These are phyloP conservation scores for Latrodectus hesperus DNA, from an alignment of 2,888 invertebrate genomes.

Conservation along the genomic window DNA sequence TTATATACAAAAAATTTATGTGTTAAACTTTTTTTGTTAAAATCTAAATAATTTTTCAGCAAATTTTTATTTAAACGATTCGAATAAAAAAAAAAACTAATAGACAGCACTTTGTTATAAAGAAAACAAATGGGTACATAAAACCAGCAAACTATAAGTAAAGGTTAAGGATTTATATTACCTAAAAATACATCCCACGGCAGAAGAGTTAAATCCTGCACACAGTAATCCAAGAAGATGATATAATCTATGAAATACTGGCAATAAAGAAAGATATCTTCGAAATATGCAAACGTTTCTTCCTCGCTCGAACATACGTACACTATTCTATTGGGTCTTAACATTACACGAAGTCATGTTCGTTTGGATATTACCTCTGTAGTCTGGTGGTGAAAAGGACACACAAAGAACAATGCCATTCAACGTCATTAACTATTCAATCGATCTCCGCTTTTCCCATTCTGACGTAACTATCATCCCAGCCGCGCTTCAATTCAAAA, in stretches of 20 bases:
- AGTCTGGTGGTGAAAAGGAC: not conserved
- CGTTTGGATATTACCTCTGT: no score
- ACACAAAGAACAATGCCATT: not conserved
- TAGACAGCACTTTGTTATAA: no score
- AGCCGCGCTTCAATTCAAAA: no score
- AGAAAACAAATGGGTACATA: no score
- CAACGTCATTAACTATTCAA: not conserved
- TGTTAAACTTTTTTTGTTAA: no score
- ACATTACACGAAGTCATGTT: slow-evolving; percentile 45
- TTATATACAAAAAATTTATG: no score
- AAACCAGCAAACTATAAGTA: no score
- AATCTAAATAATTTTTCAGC: no score
- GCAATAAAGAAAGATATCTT: slow-evolving; percentile 42
- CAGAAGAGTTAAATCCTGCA: slow-evolving; percentile 49
- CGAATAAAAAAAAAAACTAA: no score
- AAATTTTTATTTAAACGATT: no score
- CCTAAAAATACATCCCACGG: slow-evolving; percentile 63
- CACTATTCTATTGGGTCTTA: slow-evolving; percentile 48
- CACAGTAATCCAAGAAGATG: slow-evolving; percentile 53
- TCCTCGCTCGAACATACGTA: slow-evolving; percentile 57
- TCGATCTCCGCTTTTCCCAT: no score
- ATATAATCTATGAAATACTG: slow-evolving; percentile 46
- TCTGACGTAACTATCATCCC: no score
- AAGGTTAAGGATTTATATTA: not conserved
- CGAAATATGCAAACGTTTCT: slow-evolving; percentile 40